Conservation (phyloP, 1,140 invertebrate species). For the Papilio glaucus region DNA sequence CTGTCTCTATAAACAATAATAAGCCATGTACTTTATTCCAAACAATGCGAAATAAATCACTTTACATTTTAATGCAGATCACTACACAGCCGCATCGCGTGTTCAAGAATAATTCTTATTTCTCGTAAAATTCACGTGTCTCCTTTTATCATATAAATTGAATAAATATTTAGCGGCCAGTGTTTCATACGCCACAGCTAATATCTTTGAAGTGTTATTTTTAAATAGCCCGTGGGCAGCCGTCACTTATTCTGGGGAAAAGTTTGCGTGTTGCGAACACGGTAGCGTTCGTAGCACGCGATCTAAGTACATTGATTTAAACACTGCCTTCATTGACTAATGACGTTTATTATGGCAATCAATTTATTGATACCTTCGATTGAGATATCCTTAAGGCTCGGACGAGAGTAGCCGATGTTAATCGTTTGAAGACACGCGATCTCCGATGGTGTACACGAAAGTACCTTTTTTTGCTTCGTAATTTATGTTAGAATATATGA, state of each 20-base stretch:
- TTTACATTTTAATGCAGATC: not conserved
- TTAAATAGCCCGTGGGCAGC: conserved; percentile 51
- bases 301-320: conserved; percentile 57
- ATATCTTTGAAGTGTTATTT: conserved; percentile 50
- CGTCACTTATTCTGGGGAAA: conserved; percentile 43
- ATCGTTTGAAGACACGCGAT: conserved; percentile 73
- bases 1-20: not conserved
- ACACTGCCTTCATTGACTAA: conserved; percentile 67
- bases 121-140: conserved; percentile 29
- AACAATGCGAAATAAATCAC: not conserved
- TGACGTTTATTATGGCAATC: conserved; percentile 77
- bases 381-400: conserved; percentile 69
- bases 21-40: not conserved
- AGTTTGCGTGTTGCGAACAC: conserved; percentile 76
- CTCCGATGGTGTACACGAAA: conserved; percentile 45
- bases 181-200: conserved; percentile 51
- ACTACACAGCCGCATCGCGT: conserved; percentile 13
- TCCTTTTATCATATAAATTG: conserved; percentile 33
- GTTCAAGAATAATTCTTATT: conserved; percentile 26
- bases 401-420: conserved; percentile 72
- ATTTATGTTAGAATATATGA: not conserved
- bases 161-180: conserved; percentile 29
- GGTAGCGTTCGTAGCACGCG: conserved; percentile 72
- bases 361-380: conserved; percentile 75
- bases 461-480: conserved; percentile 30